These are phyloP conservation scores for Tyto alba DNA, from an alignment of 2,113 vertebrate species.

Conservation along the genomic window DNA sequence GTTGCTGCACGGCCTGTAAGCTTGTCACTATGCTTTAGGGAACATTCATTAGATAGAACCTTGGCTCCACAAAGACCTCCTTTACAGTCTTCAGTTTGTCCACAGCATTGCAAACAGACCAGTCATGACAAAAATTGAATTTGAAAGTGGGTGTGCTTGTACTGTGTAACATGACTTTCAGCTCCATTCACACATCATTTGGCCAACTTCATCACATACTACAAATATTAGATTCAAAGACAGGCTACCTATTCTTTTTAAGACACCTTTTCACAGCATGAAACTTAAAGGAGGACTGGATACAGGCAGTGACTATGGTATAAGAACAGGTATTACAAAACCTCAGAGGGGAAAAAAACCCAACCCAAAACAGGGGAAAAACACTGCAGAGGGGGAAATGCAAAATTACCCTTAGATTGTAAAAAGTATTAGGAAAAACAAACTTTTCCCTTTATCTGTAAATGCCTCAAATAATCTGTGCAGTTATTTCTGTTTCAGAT, in stretches of 20 bases:
- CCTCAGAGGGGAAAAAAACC: not conserved
- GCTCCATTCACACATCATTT: not conserved
- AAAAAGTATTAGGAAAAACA: not conserved
- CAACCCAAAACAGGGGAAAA: not conserved
- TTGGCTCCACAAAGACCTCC: not conserved
- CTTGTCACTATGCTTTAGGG: constrained; percentile 4
- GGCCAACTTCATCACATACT: not conserved
- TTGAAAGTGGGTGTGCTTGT: not conserved
- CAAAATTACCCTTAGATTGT: not conserved
- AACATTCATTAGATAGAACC: not conserved
- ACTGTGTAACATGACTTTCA: not conserved
- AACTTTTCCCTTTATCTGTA: not conserved
- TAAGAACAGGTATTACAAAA: not conserved
- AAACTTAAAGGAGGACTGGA: not conserved
- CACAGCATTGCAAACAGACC: not conserved
- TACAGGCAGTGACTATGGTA: not conserved
- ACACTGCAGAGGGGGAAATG: not conserved
- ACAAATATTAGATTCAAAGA: not conserved
- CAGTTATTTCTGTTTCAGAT: not conserved
- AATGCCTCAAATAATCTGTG: not conserved
- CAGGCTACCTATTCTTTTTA: not conserved
- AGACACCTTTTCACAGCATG: not conserved
- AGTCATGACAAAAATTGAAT: not conserved
- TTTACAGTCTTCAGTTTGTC: not conserved
- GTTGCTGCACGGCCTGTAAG: not conserved